Evolutionary conservation across 2,888 invertebrate species (phyloP).

Genomic region (Cistogaster globosa): DNA sequence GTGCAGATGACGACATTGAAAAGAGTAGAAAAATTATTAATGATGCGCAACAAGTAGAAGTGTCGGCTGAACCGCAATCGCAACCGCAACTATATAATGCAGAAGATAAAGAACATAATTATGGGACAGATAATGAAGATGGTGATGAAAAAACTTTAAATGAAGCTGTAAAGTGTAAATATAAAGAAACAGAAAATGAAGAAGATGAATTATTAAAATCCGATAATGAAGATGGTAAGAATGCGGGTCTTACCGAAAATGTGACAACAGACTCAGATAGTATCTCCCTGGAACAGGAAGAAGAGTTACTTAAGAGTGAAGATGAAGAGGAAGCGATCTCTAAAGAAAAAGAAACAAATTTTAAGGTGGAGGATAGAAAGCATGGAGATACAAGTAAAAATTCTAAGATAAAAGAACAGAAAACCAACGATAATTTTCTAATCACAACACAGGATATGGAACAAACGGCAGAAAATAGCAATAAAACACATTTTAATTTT

Average conservation of each 20-base stretch:
- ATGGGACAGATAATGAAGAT: constrained; percentile 15
- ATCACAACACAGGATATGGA: neutral
- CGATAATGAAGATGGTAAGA: constrained; percentile 53
- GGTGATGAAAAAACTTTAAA: constrained; percentile 32
- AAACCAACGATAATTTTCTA: constrained; percentile 30
- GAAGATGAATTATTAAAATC: constrained; percentile 70
- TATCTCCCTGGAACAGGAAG: constrained; percentile 70
- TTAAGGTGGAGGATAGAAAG: neutral
- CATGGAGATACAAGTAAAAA: constrained; percentile 38
- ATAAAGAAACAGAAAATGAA: constrained; percentile 32
- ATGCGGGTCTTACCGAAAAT: neutral
- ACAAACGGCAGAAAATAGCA: neutral
- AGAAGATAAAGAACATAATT: constrained; percentile 8
- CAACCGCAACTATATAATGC: constrained; percentile 37
- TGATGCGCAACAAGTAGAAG: constrained; percentile 49
- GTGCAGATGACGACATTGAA: constrained; percentile 7
- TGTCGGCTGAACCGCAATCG: constrained; percentile 4
- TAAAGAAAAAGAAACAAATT: neutral
- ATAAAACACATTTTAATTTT: neutral
- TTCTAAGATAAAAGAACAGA: constrained; percentile 43
- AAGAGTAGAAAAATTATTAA: constrained; percentile 5
- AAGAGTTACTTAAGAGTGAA: constrained; percentile 69
- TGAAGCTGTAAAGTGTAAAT: constrained; percentile 24
- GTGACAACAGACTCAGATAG: neutral
- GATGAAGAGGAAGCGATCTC: constrained; percentile 50